Evolutionary conservation across 1,140 invertebrate species (phyloP).

Genomic region (Heliconius hewitsoni): DNA sequence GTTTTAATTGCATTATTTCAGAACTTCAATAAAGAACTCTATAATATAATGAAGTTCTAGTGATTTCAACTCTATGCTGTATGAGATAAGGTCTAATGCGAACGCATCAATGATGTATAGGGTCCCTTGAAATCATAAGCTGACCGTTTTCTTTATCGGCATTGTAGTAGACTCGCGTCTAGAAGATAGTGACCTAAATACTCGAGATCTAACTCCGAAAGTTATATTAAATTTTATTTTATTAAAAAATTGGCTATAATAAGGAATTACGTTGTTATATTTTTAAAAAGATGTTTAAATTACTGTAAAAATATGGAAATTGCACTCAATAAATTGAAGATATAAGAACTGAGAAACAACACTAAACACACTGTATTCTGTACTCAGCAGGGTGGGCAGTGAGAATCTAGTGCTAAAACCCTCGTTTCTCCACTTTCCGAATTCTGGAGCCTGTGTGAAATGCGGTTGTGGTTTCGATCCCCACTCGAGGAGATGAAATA

Average conservation of each 20-base stretch:
- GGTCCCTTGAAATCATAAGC: constrained; percentile 18
- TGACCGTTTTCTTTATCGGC: constrained; percentile 21
- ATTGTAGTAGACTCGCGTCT: constrained; percentile 19
- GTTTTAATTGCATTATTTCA: background rate
- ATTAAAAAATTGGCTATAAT: background rate
- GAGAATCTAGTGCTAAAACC: no score
- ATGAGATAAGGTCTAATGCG: background rate
- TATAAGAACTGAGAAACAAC: no score
- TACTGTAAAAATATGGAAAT: no score
- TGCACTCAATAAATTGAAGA: no score
- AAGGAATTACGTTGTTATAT: no score
- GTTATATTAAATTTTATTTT: background rate
- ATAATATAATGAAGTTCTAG: background rate
- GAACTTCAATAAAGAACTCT: background rate
- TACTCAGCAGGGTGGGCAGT: no score
- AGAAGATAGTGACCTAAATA: constrained; percentile 21
- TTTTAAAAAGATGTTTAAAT: no score
- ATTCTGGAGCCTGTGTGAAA: no score
- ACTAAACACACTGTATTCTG: no score
- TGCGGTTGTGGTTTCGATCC: no score
- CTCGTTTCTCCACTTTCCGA: no score
- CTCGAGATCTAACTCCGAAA: constrained; percentile 13
- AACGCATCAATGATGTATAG: background rate
- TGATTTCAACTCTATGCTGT: background rate
- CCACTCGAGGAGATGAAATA: no score